Conservation (phyloP, 2,113 vertebrate genomes). For the Scytalopus superciliaris region DNA sequence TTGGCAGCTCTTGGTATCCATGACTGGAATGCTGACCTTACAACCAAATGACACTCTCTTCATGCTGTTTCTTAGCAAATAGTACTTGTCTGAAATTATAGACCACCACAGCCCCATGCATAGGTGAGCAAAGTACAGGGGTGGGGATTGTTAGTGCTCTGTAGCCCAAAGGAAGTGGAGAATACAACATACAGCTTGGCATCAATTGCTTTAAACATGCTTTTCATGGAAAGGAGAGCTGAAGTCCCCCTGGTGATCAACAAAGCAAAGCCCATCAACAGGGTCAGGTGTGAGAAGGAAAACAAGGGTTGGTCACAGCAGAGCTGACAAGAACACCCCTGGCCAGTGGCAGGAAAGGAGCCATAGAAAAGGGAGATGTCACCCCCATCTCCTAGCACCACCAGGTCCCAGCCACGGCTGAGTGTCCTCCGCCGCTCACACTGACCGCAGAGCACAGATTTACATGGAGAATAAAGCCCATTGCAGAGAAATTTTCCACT, state of each 20-base stretch:
- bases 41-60: too few species aligned
- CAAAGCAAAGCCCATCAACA: rapidly evolving
- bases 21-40: rapidly evolving
- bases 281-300: neutral
- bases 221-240: neutral
- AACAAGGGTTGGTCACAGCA: neutral
- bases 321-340: neutral
- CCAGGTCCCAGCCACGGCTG: rapidly evolving
- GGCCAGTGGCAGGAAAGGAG: rapidly evolving
- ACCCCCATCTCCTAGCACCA: neutral
- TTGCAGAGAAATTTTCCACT: conserved; percentile 6
- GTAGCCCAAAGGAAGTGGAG: neutral
- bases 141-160: neutral
- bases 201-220: rapidly evolving
- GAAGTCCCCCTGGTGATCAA: rapidly evolving
- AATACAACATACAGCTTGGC: neutral
- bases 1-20: neutral
- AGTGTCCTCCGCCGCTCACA: neutral
- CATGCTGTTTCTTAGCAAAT: neutral
- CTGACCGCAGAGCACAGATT: rapidly evolving
- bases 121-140: neutral
- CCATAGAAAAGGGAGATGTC: neutral
- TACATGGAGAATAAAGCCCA: neutral
- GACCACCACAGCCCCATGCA: rapidly evolving
- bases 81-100: neutral